Percentiles rank a stretch among this genome's conserved stretches.
Evolutionary conservation across 64 coral and sea anemone genomes (phyloP).

Genomic region (Acropora tenuis): DNA sequence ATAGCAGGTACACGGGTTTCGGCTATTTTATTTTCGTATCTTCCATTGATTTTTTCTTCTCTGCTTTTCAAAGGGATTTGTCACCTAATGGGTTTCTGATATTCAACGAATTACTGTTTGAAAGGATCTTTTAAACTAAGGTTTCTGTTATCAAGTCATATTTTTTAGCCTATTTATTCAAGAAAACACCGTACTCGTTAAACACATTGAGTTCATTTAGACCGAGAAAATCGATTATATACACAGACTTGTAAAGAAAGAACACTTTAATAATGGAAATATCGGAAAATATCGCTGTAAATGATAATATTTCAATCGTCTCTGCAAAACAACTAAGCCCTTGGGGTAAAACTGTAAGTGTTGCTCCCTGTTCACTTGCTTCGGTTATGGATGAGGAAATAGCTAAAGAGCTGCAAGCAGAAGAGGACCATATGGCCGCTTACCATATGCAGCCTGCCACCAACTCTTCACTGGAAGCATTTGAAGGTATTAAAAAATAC

Average conservation of each 20-base stretch:
- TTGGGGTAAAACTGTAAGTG: slow-evolving; percentile 71
- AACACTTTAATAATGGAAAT: slow-evolving; percentile 80
- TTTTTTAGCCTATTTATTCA: background rate
- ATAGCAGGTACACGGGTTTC: too few relatives aligned
- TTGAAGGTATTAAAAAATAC: slow-evolving; percentile 24
- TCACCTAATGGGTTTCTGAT: background rate
- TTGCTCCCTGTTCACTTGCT: slow-evolving; percentile 52
- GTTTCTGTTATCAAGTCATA: background rate
- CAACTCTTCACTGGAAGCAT: background rate
- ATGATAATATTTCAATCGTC: background rate
- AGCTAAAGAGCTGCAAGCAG: slow-evolving; percentile 80
- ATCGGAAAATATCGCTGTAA: slow-evolving; percentile 84
- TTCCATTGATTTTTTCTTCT: too few relatives aligned
- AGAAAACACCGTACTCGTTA: background rate
- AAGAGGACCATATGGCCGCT: slow-evolving; percentile 62
- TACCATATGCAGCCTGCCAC: slow-evolving; percentile 1
- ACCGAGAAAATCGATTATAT: background rate
- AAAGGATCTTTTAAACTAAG: too few relatives aligned
- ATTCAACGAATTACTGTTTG: too few relatives aligned
- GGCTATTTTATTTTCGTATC: too few relatives aligned
- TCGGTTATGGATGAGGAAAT: slow-evolving; percentile 97
- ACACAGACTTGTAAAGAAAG: slow-evolving; percentile 31
- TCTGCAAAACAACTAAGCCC: slow-evolving; percentile 41
- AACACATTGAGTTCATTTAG: background rate
- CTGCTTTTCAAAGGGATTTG: too few relatives aligned